Conservation (phyloP, 2,888 invertebrate genomes). For the Amphiduros pacificus region DNA sequence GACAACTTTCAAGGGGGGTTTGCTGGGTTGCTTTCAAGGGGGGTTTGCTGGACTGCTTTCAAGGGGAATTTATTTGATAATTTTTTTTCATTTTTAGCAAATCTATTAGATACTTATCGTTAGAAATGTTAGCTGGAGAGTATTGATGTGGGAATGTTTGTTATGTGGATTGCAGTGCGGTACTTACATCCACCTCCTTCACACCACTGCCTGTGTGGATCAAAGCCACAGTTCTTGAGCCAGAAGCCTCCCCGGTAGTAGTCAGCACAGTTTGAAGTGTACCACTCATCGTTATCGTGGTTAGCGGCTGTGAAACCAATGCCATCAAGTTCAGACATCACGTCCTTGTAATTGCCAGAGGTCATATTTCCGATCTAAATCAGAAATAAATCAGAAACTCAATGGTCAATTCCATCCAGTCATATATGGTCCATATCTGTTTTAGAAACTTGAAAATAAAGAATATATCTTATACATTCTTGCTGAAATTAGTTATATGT, state of each 20-base stretch:
- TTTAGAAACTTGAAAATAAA: background rate
- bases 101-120: no score
- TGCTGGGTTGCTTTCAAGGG: no score
- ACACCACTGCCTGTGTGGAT: conserved; percentile 28
- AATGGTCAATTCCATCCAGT: background rate
- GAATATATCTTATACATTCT: background rate
- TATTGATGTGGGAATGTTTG: no score
- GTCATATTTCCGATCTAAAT: conserved; percentile 22
- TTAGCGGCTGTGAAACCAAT: conserved; percentile 27
- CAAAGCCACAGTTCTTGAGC: conserved; percentile 29
- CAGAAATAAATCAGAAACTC: conserved; percentile 3
- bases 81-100: no score
- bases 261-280: conserved; percentile 28
- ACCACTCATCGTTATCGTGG: conserved; percentile 32
- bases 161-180: no score
- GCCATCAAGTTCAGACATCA: conserved; percentile 20
- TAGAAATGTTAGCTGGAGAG: no score
- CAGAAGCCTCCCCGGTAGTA: conserved; percentile 33
- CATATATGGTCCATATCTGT: background rate
- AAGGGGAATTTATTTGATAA: no score
- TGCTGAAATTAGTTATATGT: background rate
- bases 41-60: no score
- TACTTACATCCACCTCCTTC: conserved; percentile 20
- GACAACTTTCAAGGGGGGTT: no score
- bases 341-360: conserved; percentile 24